Conservation (phyloP, 2,888 invertebrate genomes). For the Tortrix viridana region DNA sequence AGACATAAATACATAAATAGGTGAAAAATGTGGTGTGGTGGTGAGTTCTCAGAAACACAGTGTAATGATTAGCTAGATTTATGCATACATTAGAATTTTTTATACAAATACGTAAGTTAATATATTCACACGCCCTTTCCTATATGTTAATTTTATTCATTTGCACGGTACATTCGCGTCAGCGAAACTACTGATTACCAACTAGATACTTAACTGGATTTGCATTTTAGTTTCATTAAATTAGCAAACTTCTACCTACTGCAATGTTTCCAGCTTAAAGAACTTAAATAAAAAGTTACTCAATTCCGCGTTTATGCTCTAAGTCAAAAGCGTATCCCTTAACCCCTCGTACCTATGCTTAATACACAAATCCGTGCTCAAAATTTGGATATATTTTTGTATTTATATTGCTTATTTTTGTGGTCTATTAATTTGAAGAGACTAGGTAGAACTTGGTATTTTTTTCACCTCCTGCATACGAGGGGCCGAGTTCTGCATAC, state of each 20-base stretch:
- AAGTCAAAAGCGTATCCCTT: slow-evolving; percentile 2
- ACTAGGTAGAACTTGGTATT: no score
- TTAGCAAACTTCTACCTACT: slow-evolving; percentile 24
- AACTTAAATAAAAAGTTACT: slow-evolving; percentile 16
- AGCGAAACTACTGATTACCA: slow-evolving; percentile 35
- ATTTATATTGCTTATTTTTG: no score
- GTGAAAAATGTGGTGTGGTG: no score
- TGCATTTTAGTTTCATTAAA: slow-evolving; percentile 35
- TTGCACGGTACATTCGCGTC: slow-evolving; percentile 26
- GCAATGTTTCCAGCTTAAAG: slow-evolving; percentile 6
- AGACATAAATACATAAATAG: no score
- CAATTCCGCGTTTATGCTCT: slow-evolving; percentile 7
- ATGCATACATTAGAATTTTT: background rate
- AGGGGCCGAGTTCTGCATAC: no score
- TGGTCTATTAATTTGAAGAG: no score
- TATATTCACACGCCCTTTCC: slow-evolving; percentile 24
- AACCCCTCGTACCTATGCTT: no score
- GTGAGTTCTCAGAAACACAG: no score
- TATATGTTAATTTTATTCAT: slow-evolving; percentile 35
- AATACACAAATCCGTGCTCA: no score
- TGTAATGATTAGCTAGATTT: background rate
- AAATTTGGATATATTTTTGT: no score
- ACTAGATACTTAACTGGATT: slow-evolving; percentile 27
- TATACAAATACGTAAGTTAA: slow-evolving; percentile 13
- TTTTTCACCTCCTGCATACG: no score